Evolutionary conservation across 2,113 vertebrate genomes (phyloP).

Genomic region (Aldabrachelys gigantea): DNA sequence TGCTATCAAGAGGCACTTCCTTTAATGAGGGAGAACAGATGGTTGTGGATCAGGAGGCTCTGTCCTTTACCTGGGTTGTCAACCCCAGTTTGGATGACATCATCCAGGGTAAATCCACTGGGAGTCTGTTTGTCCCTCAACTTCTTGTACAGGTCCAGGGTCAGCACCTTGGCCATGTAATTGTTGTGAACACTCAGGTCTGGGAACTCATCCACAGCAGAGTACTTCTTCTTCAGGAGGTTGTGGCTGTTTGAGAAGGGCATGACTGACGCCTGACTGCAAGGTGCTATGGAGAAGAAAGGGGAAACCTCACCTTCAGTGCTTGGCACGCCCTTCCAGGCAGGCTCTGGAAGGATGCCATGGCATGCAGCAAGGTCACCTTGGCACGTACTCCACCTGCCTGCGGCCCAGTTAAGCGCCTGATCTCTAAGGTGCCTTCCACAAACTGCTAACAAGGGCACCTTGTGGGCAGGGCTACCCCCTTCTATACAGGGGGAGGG

Average conservation of each 20-base stretch:
- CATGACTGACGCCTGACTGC: slow-evolving; percentile 85
- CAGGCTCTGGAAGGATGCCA: background rate
- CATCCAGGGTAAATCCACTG: slow-evolving; percentile 93
- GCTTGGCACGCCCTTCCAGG: background rate
- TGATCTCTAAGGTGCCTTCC: background rate
- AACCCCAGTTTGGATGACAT: slow-evolving; percentile 93
- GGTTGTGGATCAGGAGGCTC: background rate
- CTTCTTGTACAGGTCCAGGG: slow-evolving; percentile 84
- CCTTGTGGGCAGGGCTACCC: background rate
- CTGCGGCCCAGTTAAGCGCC: background rate
- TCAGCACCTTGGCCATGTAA: slow-evolving; percentile 94
- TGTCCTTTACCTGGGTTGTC: slow-evolving; percentile 92
- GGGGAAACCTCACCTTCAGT: slow-evolving; percentile 45
- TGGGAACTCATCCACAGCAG: slow-evolving; percentile 86
- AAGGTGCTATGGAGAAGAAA: slow-evolving; percentile 60
- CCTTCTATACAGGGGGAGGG: background rate
- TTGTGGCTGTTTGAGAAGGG: slow-evolving; percentile 98
- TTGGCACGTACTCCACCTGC: slow-evolving; percentile 18
- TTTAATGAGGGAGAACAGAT: slow-evolving; percentile 72
- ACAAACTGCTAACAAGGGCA: rapidly evolving
- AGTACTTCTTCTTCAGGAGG: slow-evolving; percentile 85
- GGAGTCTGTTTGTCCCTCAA: slow-evolving; percentile 88
- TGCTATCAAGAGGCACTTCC: slow-evolving; percentile 71
- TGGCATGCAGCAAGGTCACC: slow-evolving; percentile 66
- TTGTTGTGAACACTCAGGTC: slow-evolving; percentile 95